Base-by-base conservation (phyloP, 2,888 invertebrate genomes). In the Ecliptopera silaceata region DNA sequence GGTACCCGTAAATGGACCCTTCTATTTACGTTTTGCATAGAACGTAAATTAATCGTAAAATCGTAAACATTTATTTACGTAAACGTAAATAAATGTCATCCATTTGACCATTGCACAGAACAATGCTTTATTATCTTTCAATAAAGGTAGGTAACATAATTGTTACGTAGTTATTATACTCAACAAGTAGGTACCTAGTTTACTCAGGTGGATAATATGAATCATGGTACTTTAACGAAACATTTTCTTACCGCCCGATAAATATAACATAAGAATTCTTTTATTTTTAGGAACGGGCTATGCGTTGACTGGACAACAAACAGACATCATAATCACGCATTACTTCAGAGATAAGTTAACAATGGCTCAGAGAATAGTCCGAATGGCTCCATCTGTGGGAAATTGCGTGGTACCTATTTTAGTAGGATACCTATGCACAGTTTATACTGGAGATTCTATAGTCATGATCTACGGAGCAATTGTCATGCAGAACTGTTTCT, bases 401-500 rank as follows among this genome's bases (percentile, higher is more conserved):
- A 92, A 92, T 74, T 86, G 92, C 56, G 47, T 93, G 0, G 78
- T 91, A 2, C 93, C 93, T 0, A 77, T 93, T 11, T 61, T 92
- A 4, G 66, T 93, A 8, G 93, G 93, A 1, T 84, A 85, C 62
- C 72, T 92, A n/a, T 86, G 92, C 64, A 79, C 89, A 5, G 60
- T 79, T 4, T 83, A 89, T 66, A 86, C 86, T 3, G 79, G 79
- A 1, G 84, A 88, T 20, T 70, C 80, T 1, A 89, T 92, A 0
- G 84, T 93, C 11, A 86, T 93, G 79, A 91, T 93, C 66, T 93
- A 93, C 64, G 92, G 92, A 56, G 92, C 93, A 0, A 81, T 93
- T 13, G 74, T 93, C 11, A 88, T 93, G 83, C 93, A 93, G 70
- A 93, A 93, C 64, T 86, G 93, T 59, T 51, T 93, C 4, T 84